A percentile compares a stretch with the other conserved stretches of the same genome.
phyloP scores from a whole-genome alignment of 2,113 vertebrate species.

The Sprattus sprattus region DNA sequence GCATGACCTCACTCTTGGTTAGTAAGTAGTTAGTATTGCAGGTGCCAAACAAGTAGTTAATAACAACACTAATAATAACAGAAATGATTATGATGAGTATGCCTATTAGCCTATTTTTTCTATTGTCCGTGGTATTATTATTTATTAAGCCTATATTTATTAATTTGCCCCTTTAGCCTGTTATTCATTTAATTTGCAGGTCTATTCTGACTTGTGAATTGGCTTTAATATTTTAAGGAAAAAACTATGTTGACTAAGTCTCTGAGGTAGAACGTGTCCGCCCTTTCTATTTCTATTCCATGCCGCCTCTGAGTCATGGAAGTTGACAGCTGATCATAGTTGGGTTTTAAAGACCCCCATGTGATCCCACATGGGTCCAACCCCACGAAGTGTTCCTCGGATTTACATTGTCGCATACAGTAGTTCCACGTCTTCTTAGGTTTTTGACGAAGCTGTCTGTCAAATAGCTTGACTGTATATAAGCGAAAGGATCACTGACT shows the following conservation, averaged over 20 bases:
- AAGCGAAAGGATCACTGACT: neutral
- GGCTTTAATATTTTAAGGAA: no score
- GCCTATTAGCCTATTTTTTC: no score
- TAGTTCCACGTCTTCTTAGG: slow-evolving; percentile 37
- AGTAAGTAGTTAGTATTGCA: no score
- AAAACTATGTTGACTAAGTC: neutral
- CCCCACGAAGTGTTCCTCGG: slow-evolving; percentile 31
- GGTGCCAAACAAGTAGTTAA: no score
- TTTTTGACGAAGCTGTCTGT: slow-evolving; percentile 5
- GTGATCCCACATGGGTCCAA: slow-evolving; percentile 35
- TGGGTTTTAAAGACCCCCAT: slow-evolving; percentile 31
- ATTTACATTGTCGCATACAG: slow-evolving; percentile 17
- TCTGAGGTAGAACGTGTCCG: neutral
- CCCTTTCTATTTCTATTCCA: slow-evolving; percentile 8
- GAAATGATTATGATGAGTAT: no score
- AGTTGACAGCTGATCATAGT: slow-evolving; percentile 13
- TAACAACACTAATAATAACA: no score
- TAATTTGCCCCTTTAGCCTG: neutral
- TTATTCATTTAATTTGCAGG: neutral
- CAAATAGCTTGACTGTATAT: neutral
- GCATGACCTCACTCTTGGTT: no score
- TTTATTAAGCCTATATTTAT: neutral
- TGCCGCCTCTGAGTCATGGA: neutral
- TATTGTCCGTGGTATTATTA: no score
- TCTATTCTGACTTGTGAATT: no score